Evolutionary conservation across 2,113 vertebrate species (phyloP).

Genomic region (Garra rufa): DNA sequence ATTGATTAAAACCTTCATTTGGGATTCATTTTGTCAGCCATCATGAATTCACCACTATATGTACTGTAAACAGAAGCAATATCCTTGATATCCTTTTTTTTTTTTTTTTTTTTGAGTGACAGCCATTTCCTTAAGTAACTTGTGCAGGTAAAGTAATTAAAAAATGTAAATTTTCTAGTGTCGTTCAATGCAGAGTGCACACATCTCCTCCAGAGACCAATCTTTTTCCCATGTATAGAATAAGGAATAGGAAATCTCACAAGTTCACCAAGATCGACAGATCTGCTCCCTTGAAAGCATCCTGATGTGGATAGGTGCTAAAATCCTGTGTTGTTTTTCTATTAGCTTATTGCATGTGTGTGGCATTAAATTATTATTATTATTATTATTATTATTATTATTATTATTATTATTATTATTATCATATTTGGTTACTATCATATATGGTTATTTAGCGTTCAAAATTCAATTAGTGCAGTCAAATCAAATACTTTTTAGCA

Average conservation of each 20-base stretch:
- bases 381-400: no score
- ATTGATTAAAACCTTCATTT: neutral
- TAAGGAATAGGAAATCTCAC: neutral
- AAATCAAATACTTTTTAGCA: no score
- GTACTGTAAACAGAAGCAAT: neutral
- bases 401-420: no score
- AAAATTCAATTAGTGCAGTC: no score
- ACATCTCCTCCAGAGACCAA: neutral
- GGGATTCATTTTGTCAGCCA: neutral
- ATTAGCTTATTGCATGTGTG: neutral
- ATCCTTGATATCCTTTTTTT: neutral
- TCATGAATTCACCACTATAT: neutral
- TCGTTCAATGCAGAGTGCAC: neutral
- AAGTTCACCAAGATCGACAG: neutral
- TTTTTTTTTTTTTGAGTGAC: neutral
- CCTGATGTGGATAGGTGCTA: neutral
- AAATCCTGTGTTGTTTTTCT: neutral
- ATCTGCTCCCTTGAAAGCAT: neutral
- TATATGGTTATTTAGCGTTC: no score
- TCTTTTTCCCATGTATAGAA: neutral
- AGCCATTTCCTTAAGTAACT: neutral
- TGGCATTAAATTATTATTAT: no score
- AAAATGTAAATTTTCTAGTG: neutral
- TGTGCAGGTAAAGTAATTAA: constrained; percentile 1
- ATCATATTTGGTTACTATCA: no score